Percentiles rank a stretch among this genome's conserved stretches.
phyloP scores from a whole-genome alignment of 2,113 vertebrate genomes.

The Mixornis gularis region DNA sequence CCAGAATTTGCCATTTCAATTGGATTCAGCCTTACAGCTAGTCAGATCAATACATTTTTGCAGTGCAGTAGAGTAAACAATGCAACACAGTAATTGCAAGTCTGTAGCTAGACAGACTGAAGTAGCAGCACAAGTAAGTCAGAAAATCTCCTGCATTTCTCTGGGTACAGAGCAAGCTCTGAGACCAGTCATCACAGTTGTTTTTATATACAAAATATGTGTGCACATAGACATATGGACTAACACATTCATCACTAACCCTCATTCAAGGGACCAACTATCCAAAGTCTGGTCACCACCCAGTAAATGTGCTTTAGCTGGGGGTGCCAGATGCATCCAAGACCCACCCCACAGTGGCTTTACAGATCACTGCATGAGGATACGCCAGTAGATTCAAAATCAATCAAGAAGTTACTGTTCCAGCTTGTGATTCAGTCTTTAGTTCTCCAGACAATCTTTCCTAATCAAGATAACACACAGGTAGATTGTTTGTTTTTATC shows the following conservation, averaged over 20 bases:
- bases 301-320: slow-evolving; percentile 3
- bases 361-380: not conserved
- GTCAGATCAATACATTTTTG: slow-evolving; percentile 16
- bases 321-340: not conserved
- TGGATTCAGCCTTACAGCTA: not conserved
- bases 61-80: slow-evolving; percentile 36
- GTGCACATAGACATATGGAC: not conserved
- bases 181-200: slow-evolving; percentile 51
- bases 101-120: slow-evolving; percentile 43
- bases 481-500: slow-evolving; percentile 59
- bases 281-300: not conserved
- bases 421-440: slow-evolving; percentile 9
- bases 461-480: slow-evolving; percentile 61
- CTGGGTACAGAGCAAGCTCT: slow-evolving; percentile 1
- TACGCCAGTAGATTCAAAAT: not conserved
- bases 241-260: slow-evolving; percentile 33
- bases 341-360: rapidly evolving
- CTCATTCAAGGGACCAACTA: not conserved
- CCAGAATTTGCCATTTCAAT: not conserved
- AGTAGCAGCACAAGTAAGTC: slow-evolving; percentile 47
- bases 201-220: slow-evolving; percentile 16
- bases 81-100: slow-evolving; percentile 31
- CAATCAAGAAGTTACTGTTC: slow-evolving; percentile 9
- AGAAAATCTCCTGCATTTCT: slow-evolving; percentile 37
- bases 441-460: not conserved